Percentiles rank a stretch among this genome's conserved stretches.
Conservation (phyloP, 2,113 vertebrate genomes). For the Scophthalmus maximus region DNA sequence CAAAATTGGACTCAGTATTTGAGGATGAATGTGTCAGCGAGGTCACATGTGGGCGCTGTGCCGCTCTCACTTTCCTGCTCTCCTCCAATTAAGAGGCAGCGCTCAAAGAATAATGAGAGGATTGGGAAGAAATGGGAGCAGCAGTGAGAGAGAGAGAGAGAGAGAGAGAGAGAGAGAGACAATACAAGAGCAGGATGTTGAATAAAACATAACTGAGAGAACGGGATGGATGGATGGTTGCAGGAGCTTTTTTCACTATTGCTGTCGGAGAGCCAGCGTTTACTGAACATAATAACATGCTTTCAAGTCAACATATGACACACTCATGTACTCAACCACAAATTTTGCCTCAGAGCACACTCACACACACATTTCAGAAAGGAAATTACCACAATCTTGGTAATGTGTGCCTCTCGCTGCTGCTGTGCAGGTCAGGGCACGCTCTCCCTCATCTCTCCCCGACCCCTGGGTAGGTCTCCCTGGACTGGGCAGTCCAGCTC, state of each 20-base stretch:
- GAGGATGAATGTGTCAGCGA: slow-evolving; percentile 44
- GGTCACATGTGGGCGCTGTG: slow-evolving; percentile 52
- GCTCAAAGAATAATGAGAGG: slow-evolving; percentile 59
- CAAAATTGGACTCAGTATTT: slow-evolving; percentile 56
- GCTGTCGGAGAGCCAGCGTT: not conserved
- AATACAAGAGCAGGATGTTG: slow-evolving; percentile 40
- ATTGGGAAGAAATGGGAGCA: slow-evolving; percentile 30
- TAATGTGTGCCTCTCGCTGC: slow-evolving; percentile 55
- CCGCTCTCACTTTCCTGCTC: slow-evolving; percentile 16
- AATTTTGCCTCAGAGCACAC: slow-evolving; percentile 5
- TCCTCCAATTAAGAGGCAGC: slow-evolving; percentile 25
- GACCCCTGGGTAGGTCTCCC: slow-evolving; percentile 37
- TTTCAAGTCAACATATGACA: not conserved
- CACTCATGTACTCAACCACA: not conserved
- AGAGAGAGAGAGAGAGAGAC: slow-evolving; percentile 19
- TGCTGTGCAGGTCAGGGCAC: slow-evolving; percentile 33
- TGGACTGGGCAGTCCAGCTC: slow-evolving; percentile 49
- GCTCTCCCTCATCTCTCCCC: not conserved
- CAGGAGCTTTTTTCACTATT: slow-evolving; percentile 14
- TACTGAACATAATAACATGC: not conserved
- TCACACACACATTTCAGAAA: slow-evolving; percentile 16
- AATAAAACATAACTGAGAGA: slow-evolving; percentile 67
- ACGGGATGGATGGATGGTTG: slow-evolving; percentile 38
- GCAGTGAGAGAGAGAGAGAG: slow-evolving; percentile 8
- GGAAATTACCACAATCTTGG: slow-evolving; percentile 48